Base-by-base conservation (phyloP, 2,113 vertebrate species). In the Cairina moschata region DNA sequence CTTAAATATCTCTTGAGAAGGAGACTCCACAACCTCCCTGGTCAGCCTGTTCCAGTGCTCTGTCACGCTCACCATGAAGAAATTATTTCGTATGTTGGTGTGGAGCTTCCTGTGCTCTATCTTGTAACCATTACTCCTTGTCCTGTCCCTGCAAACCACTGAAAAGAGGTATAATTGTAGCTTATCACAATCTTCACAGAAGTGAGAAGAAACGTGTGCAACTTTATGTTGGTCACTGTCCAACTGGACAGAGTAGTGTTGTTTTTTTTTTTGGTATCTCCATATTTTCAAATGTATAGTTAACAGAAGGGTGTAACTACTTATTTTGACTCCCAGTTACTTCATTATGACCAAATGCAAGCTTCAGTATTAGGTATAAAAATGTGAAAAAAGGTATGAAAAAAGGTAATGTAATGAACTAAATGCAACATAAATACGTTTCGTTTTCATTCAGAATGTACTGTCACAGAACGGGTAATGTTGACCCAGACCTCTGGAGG, bases 171-270 rank as follows among this genome's bases (percentile, higher is more conserved):
- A 40, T 40, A 40, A 12, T 44, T 25, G 17, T 7, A 40, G 3
- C 11, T 68, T 68, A 54, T 32, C 17, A 32, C 8, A 67, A 44
- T 4, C 16, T 29, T 17, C 50, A 29, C 1, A 1, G 11, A 72
- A 83, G 0, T 0, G 18, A 65, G 86, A 86, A 50, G 36, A 71
- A 38, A 18, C 2, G 31, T 60, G 29, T 0, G 1, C 14, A 76
- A 50, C 15, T 63, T 38, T 31, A 55, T 50, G n/a, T 3, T 16
- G 5, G 11, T 28, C 25, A 12, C 3, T 44, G 25, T 28, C 12
- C 59, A 16, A 55, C 20, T 28, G 8, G 66, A 86, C 20, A 20
- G 6, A 29, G 6, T 79, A 80, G 2, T 4, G 31, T 22, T 75
- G 62, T 29, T 58, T 44, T 50, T 20, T 92, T 92, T 52, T 54